Base-by-base conservation (phyloP, 2,113 vertebrate genomes). In the Cololabis saira region DNA sequence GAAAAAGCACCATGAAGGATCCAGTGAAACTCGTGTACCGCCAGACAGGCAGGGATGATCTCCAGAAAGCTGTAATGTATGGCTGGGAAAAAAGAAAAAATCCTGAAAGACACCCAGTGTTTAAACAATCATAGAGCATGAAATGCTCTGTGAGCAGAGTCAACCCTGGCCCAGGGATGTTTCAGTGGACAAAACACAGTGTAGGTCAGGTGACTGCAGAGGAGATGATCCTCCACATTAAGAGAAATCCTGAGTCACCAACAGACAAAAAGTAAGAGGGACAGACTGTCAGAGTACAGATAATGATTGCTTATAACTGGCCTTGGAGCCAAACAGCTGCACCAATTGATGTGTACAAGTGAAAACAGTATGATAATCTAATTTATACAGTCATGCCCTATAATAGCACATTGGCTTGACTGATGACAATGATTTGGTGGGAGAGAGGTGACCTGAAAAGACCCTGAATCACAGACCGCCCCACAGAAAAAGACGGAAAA, bases 401-500 rank as follows among this genome's bases (percentile, higher is more conserved):
- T 50, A 40, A 63, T 12, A 51, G 60, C 52, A 58, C 66, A 53
- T 74, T 71, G 76, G 67, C 51, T 43, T 49, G 72, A 74, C 66
- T 58, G 74, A 81, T 76, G 45, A 53, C 60, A 80, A 75, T 45
- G 55, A 43, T 64, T 43, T 69, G 61, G 69, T 53, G 72, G 79
- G 70, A 51, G 72, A 83, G 61, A 83, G 88, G 71, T 84, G 83
- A 90, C 82, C 88, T 91, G 80, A 86, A 87, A 85, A 76, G 76
- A 88, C 87, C 85, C 81, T 84, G 86, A 84, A 76, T 80, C 57
- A 61, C 53, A 2, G 16, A 59, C 76, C 84, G 55, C 57, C 56
- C 60, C 65, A 37, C n/a, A 76, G 66, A 79, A 63, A 76, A 78
- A 78, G 69, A 79, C 37, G 12, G 74, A 59, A 17, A 76, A 53